Conservation (phyloP, 2,113 vertebrate species). For the Lepus americanus region DNA sequence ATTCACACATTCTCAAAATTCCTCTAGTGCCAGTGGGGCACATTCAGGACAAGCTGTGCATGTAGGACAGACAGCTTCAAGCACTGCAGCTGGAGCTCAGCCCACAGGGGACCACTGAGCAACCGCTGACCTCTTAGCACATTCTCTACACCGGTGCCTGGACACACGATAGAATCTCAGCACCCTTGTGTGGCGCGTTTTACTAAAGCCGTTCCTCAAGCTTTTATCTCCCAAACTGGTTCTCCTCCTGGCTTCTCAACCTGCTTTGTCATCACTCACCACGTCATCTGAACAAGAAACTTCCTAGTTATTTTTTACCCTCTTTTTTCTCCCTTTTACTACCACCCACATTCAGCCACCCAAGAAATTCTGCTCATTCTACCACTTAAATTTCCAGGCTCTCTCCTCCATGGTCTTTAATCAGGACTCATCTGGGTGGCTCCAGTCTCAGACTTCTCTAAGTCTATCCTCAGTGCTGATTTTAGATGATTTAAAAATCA, state of each 20-base stretch:
- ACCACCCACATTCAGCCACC: not conserved
- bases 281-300: not conserved
- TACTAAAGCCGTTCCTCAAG: not conserved
- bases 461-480: not conserved
- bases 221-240: not conserved
- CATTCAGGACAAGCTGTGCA: not conserved
- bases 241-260: not conserved
- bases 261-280: not conserved
- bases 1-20: not conserved
- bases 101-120: not conserved
- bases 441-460: not conserved
- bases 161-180: not conserved
- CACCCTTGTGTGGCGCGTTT: not conserved
- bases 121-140: not conserved
- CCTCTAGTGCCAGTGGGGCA: not conserved
- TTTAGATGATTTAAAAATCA: constrained; percentile 17
- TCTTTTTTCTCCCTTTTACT: not conserved
- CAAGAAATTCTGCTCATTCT: constrained; percentile 34
- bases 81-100: not conserved
- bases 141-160: not conserved
- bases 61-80: not conserved
- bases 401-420: not conserved
- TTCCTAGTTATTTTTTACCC: not conserved
- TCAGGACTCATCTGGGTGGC: not conserved
- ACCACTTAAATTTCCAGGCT: not conserved